Conservation (phyloP, 2,888 invertebrate genomes). For the Nomada fabriciana region DNA sequence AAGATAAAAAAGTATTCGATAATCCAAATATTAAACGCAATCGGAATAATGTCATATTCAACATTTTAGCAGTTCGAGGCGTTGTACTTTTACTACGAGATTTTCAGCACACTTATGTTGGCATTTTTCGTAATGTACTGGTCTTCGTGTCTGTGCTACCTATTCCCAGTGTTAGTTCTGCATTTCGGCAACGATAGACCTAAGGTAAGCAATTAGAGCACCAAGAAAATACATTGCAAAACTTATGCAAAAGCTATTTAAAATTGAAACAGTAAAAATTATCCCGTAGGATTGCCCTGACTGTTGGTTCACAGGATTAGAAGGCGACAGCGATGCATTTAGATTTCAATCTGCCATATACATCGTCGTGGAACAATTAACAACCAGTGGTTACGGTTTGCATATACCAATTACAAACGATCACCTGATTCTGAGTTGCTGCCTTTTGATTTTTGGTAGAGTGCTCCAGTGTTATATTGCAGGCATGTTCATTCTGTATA, state of each 20-base stretch:
- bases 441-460: constrained; percentile 78
- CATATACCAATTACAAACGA: constrained; percentile 69
- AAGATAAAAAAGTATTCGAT: not conserved
- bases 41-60: not conserved
- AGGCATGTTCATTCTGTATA: constrained; percentile 59
- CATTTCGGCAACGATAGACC: constrained; percentile 55
- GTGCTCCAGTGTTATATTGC: constrained; percentile 78
- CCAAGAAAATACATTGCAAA: not conserved
- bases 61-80: constrained; percentile 73
- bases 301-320: constrained; percentile 73
- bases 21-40: not conserved
- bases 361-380: constrained; percentile 78
- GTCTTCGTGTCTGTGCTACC: constrained; percentile 78
- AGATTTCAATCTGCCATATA: constrained; percentile 76
- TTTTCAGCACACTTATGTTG: constrained; percentile 72
- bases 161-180: constrained; percentile 74
- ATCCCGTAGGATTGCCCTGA: constrained; percentile 70
- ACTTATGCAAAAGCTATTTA: not conserved
- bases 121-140: constrained; percentile 78
- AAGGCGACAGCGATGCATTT: constrained; percentile 28
- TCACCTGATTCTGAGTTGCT: constrained; percentile 73
- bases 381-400: constrained; percentile 76
- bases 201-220: constrained; percentile 53
- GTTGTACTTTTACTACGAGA: constrained; percentile 70
- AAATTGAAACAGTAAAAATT: not conserved